Conservation (phyloP, 2,113 vertebrate genomes). For the Phaethornis superciliosus region DNA sequence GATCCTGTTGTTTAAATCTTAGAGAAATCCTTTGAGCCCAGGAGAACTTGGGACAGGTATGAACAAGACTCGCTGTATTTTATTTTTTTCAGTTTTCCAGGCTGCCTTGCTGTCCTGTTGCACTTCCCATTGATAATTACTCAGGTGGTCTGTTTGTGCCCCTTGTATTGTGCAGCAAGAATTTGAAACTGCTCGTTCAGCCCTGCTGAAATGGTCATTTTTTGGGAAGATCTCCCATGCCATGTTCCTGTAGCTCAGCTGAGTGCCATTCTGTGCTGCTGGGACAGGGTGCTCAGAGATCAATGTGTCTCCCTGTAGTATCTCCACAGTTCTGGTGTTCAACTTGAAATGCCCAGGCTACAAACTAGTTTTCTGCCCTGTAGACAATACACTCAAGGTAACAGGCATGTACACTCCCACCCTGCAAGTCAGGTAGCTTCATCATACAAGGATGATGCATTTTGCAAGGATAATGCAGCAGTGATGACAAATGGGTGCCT, state of each 20-base stretch:
- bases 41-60: not conserved
- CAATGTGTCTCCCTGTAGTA: not conserved
- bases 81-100: not conserved
- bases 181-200: not conserved
- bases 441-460: not conserved
- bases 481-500: constrained; percentile 47
- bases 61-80: not conserved
- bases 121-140: not conserved
- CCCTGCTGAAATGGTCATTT: not conserved
- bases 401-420: not conserved
- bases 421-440: not conserved
- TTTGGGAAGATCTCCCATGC: not conserved
- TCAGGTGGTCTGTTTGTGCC: not conserved
- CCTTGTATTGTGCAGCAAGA: not conserved
- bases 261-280: rapidly evolving
- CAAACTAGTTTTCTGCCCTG: not conserved
- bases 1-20: constrained; percentile 31
- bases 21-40: not conserved
- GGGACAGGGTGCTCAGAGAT: not conserved
- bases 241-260: not conserved
- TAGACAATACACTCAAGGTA: not conserved
- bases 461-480: constrained; percentile 36
- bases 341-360: not conserved
- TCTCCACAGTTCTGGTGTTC: not conserved
- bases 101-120: not conserved